Evolutionary conservation across 2,113 vertebrate species (phyloP).

Genomic region (Labeo catla): DNA sequence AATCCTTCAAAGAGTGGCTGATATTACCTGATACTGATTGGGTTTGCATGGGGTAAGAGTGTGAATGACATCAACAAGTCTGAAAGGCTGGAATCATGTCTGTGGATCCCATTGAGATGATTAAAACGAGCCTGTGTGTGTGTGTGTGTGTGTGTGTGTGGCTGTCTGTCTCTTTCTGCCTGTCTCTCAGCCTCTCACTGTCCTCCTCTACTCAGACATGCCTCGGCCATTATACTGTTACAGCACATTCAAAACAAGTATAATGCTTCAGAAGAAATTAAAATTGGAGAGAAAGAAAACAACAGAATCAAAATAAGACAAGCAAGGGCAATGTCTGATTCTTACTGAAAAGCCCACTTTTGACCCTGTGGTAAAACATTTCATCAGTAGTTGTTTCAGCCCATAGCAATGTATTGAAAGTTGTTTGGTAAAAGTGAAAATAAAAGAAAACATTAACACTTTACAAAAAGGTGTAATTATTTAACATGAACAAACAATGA

Average conservation of each 20-base stretch:
- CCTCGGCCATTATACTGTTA: background rate
- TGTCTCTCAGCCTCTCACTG: slow-evolving; percentile 22
- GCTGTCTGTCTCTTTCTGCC: background rate
- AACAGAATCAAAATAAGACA: background rate
- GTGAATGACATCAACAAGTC: slow-evolving; percentile 72
- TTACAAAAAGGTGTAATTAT: no score
- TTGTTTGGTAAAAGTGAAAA: no score
- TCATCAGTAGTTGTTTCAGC: background rate
- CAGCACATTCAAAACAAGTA: background rate
- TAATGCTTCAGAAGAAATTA: background rate
- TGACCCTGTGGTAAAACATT: background rate
- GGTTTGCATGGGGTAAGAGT: slow-evolving; percentile 47
- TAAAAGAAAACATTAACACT: no score
- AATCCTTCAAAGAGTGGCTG: slow-evolving; percentile 77
- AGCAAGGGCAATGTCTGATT: background rate
- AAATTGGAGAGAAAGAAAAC: background rate
- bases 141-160: background rate
- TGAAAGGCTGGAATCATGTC: slow-evolving; percentile 70
- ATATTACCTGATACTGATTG: slow-evolving; percentile 75
- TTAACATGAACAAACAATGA: no score
- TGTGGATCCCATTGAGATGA: slow-evolving; percentile 71
- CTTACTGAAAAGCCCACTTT: background rate
- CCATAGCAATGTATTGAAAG: no score
- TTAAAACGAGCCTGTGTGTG: slow-evolving; percentile 62
- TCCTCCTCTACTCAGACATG: background rate